phyloP scores from a whole-genome alignment of 2,888 invertebrate genomes.

The Adelphocoris suturalis region DNA sequence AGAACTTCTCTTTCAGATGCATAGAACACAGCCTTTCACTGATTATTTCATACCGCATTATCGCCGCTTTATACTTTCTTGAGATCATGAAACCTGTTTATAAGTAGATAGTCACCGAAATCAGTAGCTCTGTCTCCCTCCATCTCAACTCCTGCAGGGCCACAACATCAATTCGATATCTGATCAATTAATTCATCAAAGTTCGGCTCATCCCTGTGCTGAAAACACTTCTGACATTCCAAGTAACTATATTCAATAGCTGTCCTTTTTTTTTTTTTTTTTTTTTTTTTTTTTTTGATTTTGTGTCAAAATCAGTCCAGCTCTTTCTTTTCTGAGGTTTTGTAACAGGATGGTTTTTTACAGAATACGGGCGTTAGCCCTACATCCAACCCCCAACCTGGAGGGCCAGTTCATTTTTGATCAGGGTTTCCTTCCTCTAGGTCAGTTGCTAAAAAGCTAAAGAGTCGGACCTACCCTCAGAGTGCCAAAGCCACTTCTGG shows the following conservation, averaged over 20 bases:
- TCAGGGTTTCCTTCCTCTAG: constrained; percentile 30
- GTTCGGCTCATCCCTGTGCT: neutral
- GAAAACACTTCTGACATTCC: constrained; percentile 29
- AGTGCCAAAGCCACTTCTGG: neutral
- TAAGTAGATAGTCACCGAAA: neutral
- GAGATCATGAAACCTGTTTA: constrained; percentile 10
- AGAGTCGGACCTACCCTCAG: neutral
- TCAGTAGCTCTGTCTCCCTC: constrained; percentile 20
- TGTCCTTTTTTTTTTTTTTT: constrained; percentile 15
- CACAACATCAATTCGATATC: constrained; percentile 16
- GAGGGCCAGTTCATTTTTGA: constrained; percentile 14
- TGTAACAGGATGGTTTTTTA: neutral
- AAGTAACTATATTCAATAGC: neutral
- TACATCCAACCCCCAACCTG: neutral
- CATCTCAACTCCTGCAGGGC: too few species aligned
- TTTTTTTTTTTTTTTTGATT: neutral
- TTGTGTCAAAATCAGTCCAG: neutral
- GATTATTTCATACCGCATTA: neutral
- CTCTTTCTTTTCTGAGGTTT: constrained; percentile 27
- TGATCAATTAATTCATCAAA: constrained; percentile 28
- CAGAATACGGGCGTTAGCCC: neutral
- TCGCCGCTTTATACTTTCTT: neutral
- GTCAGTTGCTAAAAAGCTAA: constrained; percentile 4
- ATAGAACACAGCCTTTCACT: constrained; percentile 6
- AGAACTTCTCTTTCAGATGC: neutral